Percentiles rank a stretch among this genome's conserved stretches.
Evolutionary conservation across 2,797 vertebrate genomes (phyloP).

Genomic region (Sebastes oblongus): DNA sequence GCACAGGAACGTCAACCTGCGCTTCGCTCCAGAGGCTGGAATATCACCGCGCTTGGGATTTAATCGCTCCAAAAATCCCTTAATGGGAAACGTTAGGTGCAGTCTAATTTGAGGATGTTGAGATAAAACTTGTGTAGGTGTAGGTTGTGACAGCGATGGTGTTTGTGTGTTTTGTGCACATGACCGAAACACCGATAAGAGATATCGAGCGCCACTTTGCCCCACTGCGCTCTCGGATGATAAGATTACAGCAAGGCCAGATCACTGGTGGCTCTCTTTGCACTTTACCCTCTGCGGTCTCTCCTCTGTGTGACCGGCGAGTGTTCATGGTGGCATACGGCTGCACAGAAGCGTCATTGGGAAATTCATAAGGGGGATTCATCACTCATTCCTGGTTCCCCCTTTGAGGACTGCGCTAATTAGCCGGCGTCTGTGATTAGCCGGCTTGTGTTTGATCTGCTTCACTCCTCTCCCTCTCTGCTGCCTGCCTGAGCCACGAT

Average conservation of each 20-base stretch:
- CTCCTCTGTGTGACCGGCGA: constrained; percentile 21
- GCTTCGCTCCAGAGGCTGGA: constrained; percentile 51
- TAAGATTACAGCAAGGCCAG: constrained; percentile 69
- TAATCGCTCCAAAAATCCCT: constrained; percentile 78
- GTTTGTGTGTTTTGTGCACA: constrained; percentile 28
- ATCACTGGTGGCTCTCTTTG: constrained; percentile 39
- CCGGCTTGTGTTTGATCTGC: constrained; percentile 78
- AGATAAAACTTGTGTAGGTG: constrained; percentile 57
- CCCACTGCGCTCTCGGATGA: constrained; percentile 59
- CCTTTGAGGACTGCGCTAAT: constrained; percentile 81
- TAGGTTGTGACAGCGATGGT: constrained; percentile 8
- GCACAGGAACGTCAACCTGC: constrained; percentile 56
- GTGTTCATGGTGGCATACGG: constrained; percentile 54
- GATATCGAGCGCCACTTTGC: constrained; percentile 62
- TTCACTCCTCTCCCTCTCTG: constrained; percentile 57
- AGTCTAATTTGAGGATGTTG: constrained; percentile 76
- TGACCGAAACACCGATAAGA: constrained; percentile 69
- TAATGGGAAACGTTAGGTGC: constrained; percentile 77
- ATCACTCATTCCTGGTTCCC: constrained; percentile 73
- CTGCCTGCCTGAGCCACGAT: constrained; percentile 62
- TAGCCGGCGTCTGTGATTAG: constrained; percentile 81
- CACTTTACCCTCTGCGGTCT: constrained; percentile 59
- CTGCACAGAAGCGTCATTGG: constrained; percentile 28
- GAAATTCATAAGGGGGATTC: constrained; percentile 75
- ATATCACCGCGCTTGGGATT: constrained; percentile 64